These are phyloP conservation scores for Cyaniris semiargus DNA, from an alignment of 2,888 invertebrate genomes.

Conservation along the genomic window DNA sequence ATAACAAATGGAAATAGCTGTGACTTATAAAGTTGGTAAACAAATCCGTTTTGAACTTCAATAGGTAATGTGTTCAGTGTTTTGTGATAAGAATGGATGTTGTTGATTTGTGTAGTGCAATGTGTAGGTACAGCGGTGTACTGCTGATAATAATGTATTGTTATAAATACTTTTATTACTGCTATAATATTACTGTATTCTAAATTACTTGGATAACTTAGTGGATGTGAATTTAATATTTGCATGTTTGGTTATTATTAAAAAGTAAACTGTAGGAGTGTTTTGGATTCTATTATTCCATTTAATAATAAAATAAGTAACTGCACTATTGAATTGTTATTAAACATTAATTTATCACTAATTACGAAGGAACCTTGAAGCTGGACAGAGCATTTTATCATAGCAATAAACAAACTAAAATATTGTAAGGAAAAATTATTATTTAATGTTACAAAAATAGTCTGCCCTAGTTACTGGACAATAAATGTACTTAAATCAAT, in stretches of 20 bases:
- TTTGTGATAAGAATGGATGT: slow-evolving; percentile 18
- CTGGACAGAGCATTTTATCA: slow-evolving; percentile 11
- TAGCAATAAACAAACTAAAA: not conserved
- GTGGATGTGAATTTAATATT: not conserved
- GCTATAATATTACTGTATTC: not conserved
- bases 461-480: not conserved
- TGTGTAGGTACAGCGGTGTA: slow-evolving; percentile 1
- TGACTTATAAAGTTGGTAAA: slow-evolving; percentile 21
- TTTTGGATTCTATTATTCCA: no score
- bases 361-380: not conserved
- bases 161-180: slow-evolving; percentile 15
- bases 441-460: not conserved
- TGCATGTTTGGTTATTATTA: not conserved
- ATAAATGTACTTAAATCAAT: not conserved
- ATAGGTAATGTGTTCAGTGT: slow-evolving; percentile 21
- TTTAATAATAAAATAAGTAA: no score
- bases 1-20: not conserved
- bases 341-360: not conserved
- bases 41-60: slow-evolving; percentile 22
- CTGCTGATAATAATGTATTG: not conserved
- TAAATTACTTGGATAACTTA: not conserved
- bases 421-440: not conserved
- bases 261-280: no score
- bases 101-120: slow-evolving; percentile 25
- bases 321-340: not conserved